Percentiles rank a stretch among this genome's conserved stretches.
These are phyloP conservation scores for Coilia nasus DNA, from an alignment of 2,797 vertebrate genomes.

Conservation along the genomic window DNA sequence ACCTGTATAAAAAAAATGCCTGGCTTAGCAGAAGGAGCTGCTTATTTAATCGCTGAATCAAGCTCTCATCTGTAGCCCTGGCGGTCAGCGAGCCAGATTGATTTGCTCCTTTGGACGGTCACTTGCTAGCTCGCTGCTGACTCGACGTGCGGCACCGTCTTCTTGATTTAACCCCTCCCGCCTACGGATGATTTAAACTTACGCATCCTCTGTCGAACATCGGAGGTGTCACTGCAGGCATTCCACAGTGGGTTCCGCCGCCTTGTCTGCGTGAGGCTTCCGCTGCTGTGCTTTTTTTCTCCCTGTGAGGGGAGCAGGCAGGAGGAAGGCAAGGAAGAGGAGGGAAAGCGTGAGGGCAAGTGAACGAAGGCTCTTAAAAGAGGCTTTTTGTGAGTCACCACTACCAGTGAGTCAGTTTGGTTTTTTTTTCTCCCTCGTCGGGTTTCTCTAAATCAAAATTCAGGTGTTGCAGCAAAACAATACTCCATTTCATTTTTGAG, in stretches of 20 bases:
- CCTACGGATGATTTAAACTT: not conserved
- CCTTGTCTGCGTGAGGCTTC: not conserved
- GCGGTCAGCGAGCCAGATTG: slow-evolving; percentile 25
- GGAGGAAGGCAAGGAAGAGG: too few species aligned
- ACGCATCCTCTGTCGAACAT: not conserved
- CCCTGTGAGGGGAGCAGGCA: too few species aligned
- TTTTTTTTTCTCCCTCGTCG: not conserved
- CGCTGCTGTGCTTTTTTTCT: too few species aligned
- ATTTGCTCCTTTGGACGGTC: slow-evolving; percentile 27
- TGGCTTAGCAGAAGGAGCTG: slow-evolving; percentile 41
- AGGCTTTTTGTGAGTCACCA: too few species aligned
- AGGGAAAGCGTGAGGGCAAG: too few species aligned
- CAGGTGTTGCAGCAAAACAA: not conserved
- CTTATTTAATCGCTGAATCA: slow-evolving; percentile 45
- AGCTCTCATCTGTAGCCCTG: slow-evolving; percentile 4
- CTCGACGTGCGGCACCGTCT: slow-evolving; percentile 28
- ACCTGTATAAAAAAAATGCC: slow-evolving; percentile 37
- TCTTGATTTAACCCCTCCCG: slow-evolving; percentile 22
- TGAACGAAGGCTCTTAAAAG: too few species aligned
- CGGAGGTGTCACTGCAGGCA: not conserved
- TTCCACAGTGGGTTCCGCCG: not conserved
- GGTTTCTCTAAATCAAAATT: not conserved
- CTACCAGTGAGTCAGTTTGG: not conserved
- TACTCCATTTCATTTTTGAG: too few species aligned
- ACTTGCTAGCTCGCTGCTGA: slow-evolving; percentile 23